Evolutionary conservation across 2,113 vertebrate species (phyloP).

Genomic region (Phrynosoma blainvillii): DNA sequence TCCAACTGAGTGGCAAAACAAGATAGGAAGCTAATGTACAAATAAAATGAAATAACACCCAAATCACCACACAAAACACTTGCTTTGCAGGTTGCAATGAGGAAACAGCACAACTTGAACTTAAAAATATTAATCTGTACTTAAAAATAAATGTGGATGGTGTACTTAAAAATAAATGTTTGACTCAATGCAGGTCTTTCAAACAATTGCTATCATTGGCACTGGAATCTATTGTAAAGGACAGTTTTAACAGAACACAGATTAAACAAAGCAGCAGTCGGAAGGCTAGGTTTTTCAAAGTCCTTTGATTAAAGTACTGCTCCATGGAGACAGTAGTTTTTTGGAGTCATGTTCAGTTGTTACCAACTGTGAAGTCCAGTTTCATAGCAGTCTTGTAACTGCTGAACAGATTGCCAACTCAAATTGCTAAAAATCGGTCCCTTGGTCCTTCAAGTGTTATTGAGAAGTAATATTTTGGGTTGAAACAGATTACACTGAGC

Average conservation of each 20-base stretch:
- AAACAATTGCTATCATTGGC: slow-evolving; percentile 20
- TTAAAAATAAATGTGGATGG: slow-evolving; percentile 28
- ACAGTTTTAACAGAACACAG: neutral
- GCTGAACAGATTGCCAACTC: neutral
- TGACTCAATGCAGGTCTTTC: slow-evolving; percentile 22
- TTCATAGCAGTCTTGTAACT: neutral
- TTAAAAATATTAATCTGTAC: neutral
- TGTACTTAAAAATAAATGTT: slow-evolving; percentile 28
- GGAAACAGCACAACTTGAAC: neutral
- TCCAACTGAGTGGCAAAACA: slow-evolving; percentile 45
- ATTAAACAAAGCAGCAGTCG: slow-evolving; percentile 31
- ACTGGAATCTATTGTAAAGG: neutral
- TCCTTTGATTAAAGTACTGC: too few species aligned
- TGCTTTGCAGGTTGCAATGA: neutral
- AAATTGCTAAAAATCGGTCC: neutral
- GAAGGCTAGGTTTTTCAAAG: slow-evolving; percentile 6
- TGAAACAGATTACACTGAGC: neutral
- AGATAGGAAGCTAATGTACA: neutral
- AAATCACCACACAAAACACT: neutral
- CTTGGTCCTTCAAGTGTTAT: neutral
- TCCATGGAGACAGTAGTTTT: too few species aligned
- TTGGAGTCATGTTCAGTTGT: too few species aligned
- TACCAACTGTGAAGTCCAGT: too few species aligned
- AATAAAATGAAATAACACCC: neutral
- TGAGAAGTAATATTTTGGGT: neutral